Conservation (phyloP, 2,113 vertebrate genomes). For the Micronycteris hirsuta region DNA sequence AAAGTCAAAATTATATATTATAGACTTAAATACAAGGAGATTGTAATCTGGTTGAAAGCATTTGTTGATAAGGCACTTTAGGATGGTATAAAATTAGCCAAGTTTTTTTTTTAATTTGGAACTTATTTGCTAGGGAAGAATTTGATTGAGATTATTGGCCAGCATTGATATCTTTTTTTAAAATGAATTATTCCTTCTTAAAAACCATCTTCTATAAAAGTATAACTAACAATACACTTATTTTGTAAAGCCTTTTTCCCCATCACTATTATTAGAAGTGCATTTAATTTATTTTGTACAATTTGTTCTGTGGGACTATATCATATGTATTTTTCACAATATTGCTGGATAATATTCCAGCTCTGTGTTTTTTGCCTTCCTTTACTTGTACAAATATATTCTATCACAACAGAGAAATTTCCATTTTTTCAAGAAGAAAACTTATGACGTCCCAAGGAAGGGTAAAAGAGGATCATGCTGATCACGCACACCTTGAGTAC, state of each 20-base stretch:
- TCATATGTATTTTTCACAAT: neutral
- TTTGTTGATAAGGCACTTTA: neutral
- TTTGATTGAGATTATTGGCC: neutral
- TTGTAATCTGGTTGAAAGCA: neutral
- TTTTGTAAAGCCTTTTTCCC: neutral
- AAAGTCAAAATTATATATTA: neutral
- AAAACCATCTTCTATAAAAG: neutral
- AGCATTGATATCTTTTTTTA: neutral
- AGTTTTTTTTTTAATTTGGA: neutral
- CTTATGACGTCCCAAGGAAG: neutral
- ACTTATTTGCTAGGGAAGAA: neutral
- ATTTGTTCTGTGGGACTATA: neutral
- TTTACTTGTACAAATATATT: neutral
- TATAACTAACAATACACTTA: neutral
- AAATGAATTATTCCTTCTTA: neutral
- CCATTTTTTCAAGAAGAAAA: neutral
- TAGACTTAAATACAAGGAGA: neutral
- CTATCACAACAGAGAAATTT: neutral
- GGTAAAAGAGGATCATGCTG: neutral
- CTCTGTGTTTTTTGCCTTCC: neutral
- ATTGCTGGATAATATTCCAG: constrained; percentile 11
- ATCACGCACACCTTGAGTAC: neutral
- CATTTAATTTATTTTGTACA: constrained; percentile 39
- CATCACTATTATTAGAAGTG: constrained; percentile 11
- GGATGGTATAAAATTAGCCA: neutral